These are phyloP conservation scores for Limnephilus auricula DNA, from an alignment of 2,888 invertebrate species.

Conservation along the genomic window DNA sequence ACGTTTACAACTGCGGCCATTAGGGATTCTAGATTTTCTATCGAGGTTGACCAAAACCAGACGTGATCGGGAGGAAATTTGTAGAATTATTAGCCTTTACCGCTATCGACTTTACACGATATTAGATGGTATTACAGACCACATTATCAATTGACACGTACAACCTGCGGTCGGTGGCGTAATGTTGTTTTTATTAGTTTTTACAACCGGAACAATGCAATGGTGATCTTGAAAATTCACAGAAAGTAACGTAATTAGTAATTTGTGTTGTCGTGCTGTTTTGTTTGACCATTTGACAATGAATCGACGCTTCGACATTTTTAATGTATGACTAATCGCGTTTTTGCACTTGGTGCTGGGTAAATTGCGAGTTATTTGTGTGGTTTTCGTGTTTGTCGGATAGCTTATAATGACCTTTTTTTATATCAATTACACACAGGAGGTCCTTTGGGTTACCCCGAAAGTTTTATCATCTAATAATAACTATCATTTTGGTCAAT, in stretches of 20 bases:
- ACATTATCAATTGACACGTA: conserved; percentile 44
- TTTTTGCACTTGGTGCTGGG: not conserved
- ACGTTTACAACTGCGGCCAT: conserved; percentile 7
- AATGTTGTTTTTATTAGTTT: not conserved
- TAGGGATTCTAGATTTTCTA: not conserved
- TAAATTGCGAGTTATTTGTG: not conserved
- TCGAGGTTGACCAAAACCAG: conserved; percentile 16
- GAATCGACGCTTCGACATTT: not conserved
- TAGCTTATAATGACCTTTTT: not conserved
- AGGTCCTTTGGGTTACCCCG: not conserved
- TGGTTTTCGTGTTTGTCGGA: not conserved
- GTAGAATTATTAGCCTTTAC: not conserved
- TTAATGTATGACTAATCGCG: not conserved
- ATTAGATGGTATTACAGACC: not conserved
- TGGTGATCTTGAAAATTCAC: not conserved
- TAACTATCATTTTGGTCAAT: too few relatives aligned
- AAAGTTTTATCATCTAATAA: too few relatives aligned
- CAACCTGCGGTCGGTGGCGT: not conserved
- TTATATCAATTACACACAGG: not conserved
- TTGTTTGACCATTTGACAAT: not conserved
- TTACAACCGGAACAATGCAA: not conserved
- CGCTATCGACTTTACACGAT: not conserved
- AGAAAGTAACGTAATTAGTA: not conserved
- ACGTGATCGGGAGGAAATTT: conserved; percentile 2
- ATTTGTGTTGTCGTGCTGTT: not conserved